A percentile compares a stretch with the other conserved stretches of the same genome.
Conservation (phyloP, 2,113 vertebrate species). For the Dicrurus megarhynchus region DNA sequence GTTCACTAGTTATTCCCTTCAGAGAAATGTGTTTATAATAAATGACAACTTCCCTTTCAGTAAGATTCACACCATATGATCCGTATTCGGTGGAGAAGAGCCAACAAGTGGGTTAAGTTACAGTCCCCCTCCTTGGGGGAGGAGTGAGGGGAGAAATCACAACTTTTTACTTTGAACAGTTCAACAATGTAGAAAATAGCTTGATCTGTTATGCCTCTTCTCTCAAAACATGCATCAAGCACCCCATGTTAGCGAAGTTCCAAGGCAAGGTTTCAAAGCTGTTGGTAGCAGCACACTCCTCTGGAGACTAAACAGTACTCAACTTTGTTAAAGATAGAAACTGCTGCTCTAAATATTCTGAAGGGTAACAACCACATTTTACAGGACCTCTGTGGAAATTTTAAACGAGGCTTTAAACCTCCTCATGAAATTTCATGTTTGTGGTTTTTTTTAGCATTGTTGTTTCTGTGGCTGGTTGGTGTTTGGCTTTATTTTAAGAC, state of each 20-base stretch:
- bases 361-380: not conserved
- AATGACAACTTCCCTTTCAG: not conserved
- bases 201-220: not conserved
- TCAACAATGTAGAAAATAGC: rapidly evolving
- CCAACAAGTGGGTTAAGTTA: not conserved
- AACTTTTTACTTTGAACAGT: not conserved
- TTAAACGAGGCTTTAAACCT: not conserved
- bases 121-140: not conserved
- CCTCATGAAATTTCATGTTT: not conserved
- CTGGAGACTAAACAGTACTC: not conserved
- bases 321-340: not conserved
- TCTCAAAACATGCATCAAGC: not conserved
- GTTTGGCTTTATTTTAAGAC: not conserved
- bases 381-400: not conserved
- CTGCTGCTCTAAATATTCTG: not conserved
- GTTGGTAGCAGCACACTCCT: not conserved
- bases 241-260: not conserved
- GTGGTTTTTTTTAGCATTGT: not conserved
- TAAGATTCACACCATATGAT: not conserved
- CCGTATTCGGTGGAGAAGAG: not conserved
- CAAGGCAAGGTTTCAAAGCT: not conserved
- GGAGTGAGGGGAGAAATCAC: not conserved
- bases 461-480: not conserved
- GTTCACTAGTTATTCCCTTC: not conserved
- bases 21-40: not conserved